Conservation (phyloP, 2,797 vertebrate genomes). For the Coendou prehensilis region DNA sequence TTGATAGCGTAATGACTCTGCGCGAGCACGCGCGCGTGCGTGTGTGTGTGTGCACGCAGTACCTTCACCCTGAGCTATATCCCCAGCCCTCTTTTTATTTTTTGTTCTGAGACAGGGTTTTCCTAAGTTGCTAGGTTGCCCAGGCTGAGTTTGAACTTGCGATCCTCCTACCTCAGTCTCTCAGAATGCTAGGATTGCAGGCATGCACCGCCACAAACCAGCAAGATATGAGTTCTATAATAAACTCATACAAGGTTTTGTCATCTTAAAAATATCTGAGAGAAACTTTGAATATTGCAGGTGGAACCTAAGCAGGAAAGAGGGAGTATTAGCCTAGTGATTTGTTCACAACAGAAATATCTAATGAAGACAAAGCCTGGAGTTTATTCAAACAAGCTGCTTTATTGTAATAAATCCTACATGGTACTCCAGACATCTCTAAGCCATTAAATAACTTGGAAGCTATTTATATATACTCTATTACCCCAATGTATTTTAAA, state of each 20-base stretch:
- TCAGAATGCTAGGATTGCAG: not conserved
- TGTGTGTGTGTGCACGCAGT: not conserved
- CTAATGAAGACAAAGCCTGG: conserved; percentile 46
- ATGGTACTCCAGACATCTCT: conserved; percentile 65
- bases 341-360: not conserved
- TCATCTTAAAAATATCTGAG: not conserved
- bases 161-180: not conserved
- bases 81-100: not conserved
- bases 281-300: not conserved
- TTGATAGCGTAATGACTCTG: not conserved
- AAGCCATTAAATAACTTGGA: conserved; percentile 40
- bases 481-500: conserved; percentile 19
- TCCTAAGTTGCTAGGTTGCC: not conserved
- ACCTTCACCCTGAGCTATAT: not conserved
- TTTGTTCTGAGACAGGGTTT: not conserved
- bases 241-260: not conserved
- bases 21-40: not conserved
- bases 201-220: not conserved
- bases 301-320: not conserved
- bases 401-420: conserved; percentile 69
- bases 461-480: conserved; percentile 53
- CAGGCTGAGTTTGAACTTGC: not conserved
- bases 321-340: not conserved
- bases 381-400: conserved; percentile 62
- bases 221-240: not conserved